These are phyloP conservation scores for Psammodynastes pulverulentus DNA, from an alignment of 2,113 vertebrate genomes.

Conservation along the genomic window DNA sequence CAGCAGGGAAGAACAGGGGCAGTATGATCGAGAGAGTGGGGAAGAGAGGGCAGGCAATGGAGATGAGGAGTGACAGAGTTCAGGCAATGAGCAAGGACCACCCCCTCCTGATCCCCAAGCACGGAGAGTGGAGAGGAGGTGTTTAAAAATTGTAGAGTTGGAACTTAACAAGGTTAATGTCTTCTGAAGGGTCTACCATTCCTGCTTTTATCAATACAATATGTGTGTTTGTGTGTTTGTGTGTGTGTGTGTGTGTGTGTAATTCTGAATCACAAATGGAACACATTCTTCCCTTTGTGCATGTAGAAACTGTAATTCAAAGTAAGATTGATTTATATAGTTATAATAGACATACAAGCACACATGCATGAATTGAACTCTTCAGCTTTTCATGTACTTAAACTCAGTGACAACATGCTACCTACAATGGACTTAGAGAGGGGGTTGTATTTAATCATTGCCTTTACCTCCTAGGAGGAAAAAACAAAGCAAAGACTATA, in stretches of 20 bases:
- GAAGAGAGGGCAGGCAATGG: too few species aligned
- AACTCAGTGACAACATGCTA: constrained; percentile 4
- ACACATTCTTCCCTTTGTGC: neutral
- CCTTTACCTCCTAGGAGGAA: neutral
- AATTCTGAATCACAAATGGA: neutral
- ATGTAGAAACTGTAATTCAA: neutral
- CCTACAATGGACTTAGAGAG: neutral
- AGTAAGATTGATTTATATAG: neutral
- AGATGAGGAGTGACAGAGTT: too few species aligned
- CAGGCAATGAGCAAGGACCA: too few species aligned
- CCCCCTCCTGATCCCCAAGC: too few species aligned
- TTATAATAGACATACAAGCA: neutral
- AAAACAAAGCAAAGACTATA: constrained; percentile 16
- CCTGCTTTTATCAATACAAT: too few species aligned
- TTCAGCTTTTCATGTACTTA: constrained; percentile 36
- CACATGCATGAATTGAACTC: constrained; percentile 36
- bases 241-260: too few species aligned
- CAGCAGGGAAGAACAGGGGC: too few species aligned
- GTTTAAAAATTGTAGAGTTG: neutral
- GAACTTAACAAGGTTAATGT: neutral
- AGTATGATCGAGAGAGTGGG: too few species aligned
- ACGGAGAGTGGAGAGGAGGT: neutral
- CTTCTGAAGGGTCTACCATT: neutral
- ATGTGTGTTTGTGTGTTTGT: too few species aligned
- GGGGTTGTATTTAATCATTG: constrained; percentile 3